phyloP scores from a whole-genome alignment of 2,888 invertebrate genomes.

The Xanthia icteritia region DNA sequence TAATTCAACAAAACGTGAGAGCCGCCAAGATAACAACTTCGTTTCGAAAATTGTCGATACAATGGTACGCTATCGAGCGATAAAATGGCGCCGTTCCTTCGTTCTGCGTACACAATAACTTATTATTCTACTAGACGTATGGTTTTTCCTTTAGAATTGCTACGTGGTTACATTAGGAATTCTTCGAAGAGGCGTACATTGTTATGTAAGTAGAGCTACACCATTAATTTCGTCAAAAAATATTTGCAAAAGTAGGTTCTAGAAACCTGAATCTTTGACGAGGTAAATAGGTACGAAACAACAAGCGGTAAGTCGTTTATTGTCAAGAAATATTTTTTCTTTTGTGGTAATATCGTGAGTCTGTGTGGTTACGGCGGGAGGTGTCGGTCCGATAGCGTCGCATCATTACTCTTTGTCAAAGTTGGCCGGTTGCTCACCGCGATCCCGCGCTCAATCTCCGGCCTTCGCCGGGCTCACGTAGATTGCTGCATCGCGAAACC shows the following conservation, averaged over 20 bases:
- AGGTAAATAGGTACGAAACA: constrained; percentile 15
- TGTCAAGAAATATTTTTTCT: constrained; percentile 46
- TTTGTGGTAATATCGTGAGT: constrained; percentile 31
- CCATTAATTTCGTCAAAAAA: constrained; percentile 18
- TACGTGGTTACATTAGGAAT: constrained; percentile 41
- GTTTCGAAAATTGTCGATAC: constrained; percentile 78
- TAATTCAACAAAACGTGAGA: constrained; percentile 86
- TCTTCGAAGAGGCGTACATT: constrained; percentile 15
- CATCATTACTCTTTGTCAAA: constrained; percentile 84
- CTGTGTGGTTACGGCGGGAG: constrained; percentile 55
- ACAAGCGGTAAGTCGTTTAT: constrained; percentile 11
- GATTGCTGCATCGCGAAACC: constrained; percentile 75
- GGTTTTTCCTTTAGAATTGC: constrained; percentile 40
- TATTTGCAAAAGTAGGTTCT: not conserved
- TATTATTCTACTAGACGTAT: constrained; percentile 58
- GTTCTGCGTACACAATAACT: constrained; percentile 57
- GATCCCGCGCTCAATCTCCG: constrained; percentile 78
- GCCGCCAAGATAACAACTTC: constrained; percentile 81
- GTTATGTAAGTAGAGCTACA: not conserved
- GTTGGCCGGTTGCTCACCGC: constrained; percentile 73
- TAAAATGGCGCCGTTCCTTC: constrained; percentile 50
- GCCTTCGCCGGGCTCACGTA: constrained; percentile 68
- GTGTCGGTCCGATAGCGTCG: constrained; percentile 68
- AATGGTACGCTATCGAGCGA: constrained; percentile 69
- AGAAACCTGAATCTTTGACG: constrained; percentile 1